Evolutionary conservation across 53 echinoderm and acorn worm genomes (phyloP), one percentile per base, ranked within the genome.

Genomic region (Arbacia lixula): DNA sequence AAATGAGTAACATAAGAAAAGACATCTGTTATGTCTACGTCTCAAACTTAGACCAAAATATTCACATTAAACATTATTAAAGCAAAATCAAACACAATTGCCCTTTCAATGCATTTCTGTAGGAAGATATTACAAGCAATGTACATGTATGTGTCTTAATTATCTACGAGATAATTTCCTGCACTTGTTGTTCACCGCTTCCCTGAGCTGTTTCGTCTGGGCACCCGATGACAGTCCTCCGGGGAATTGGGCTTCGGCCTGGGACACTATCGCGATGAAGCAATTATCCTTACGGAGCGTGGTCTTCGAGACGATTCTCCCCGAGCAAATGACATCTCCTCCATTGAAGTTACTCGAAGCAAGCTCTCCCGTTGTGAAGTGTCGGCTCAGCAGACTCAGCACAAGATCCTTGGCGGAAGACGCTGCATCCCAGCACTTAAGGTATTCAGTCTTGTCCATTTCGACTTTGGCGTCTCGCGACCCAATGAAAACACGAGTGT

Each of bases 151-250:
- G n/a, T n/a, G n/a, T n/a, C n/a, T n/a, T 46, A 8, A 46, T 46
- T 46, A 10, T 46, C 49, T 8, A 14, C 14, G 8, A 14, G 8
- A 46, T 14, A 14, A 46, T 14, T 60, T 60, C 60, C 60, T 19
- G 25, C 60, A 60, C 27, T 60, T 60, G 60, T 60, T 60, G 60
- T 60, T 60, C 11, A 60, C 60, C n/a, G 60, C 60, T 2, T 60
- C 60, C 24, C 60, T 19, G 60, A 60, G 3, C 24, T 60, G 60
- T 25, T 5, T 60, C 60, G 17, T 19, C 10, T 20, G 60, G 10
- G 60, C 60, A 20, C 10, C n/a, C 22, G 60, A 60, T 26, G 60
- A 10, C 1, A 4, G 27, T 60, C 32, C 60, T 24, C 60, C 60
- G 25, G 60, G 12, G 24, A 60, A 60, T 25, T 60, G 60, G 11